Percentiles rank a stretch among this genome's conserved stretches.
phyloP scores from a whole-genome alignment of 2,797 vertebrate genomes.

The Sebastes dallii region DNA sequence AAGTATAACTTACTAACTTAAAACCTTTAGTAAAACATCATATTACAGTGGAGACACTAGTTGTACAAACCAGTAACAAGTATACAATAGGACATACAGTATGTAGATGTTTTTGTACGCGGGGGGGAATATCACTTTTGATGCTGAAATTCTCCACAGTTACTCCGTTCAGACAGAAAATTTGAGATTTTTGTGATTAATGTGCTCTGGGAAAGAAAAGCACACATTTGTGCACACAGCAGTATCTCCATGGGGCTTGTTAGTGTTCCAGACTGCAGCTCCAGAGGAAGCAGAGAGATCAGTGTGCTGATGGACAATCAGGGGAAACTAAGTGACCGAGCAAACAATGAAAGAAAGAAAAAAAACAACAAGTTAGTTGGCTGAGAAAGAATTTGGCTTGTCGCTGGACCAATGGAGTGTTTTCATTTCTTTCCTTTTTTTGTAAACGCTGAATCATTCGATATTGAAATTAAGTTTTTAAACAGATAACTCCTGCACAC shows the following conservation, averaged over 20 bases:
- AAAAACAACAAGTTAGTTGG: neutral
- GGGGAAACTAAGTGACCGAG: neutral
- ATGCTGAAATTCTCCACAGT: neutral
- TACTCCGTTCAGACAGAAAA: neutral
- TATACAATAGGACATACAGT: too few relatives aligned
- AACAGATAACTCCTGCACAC: slow-evolving; percentile 2
- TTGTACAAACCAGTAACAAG: too few relatives aligned
- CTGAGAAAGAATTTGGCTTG: neutral
- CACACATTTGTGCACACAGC: neutral
- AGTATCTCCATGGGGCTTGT: slow-evolving; percentile 14
- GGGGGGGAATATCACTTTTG: neutral
- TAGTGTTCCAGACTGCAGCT: slow-evolving; percentile 10
- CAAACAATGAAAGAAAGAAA: slow-evolving; percentile 1
- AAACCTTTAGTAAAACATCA: neutral
- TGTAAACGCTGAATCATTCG: neutral
- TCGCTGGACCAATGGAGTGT: neutral
- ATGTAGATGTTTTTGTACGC: neutral
- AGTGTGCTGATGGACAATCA: slow-evolving; percentile 11
- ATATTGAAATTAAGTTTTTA: neutral
- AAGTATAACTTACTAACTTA: neutral
- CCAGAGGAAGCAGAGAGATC: slow-evolving; percentile 18
- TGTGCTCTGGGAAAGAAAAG: neutral
- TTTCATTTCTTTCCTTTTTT: slow-evolving; percentile 3
- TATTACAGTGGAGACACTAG: too few relatives aligned
- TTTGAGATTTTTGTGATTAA: neutral